Evolutionary conservation across 1,140 invertebrate genomes (phyloP), one percentile per base, ranked within the genome.

Genomic region (Glossosoma conforme): DNA sequence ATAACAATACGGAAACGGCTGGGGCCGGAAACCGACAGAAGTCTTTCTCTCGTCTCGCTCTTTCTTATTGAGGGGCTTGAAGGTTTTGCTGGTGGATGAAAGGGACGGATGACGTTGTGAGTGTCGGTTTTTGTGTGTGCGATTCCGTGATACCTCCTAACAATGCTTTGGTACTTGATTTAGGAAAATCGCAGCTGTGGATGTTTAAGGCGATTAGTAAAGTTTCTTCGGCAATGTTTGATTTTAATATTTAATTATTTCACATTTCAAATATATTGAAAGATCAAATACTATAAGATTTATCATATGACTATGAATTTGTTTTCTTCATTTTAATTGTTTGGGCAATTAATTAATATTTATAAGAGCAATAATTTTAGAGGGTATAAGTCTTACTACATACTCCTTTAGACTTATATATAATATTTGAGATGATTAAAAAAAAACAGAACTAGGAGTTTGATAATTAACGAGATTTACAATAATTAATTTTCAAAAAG

Each of bases 1-100:
- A 53, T 57, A 57, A 57, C 55, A 53, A 52, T 45, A 52, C 55
- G 55, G 55, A 57, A 57, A 57, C 30, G 45, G 44, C 13, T 25
- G 25, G 30, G 24, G 45, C 19, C 18, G 28, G 41, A 20, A 52
- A 49, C 20, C 15, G 41, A 38, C 44, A 10, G 21, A 40, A 35
- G 36, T 48, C 41, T 40, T 24, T 28, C 6, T 28, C 25, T 6
- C 35, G 35, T n/a, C 18, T 36, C 9, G 24, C 28, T 42, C 22
- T 21, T 42, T n/a, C 14, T 40, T 19, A 13, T 13, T 18, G 40
- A 28, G 28, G 21, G 22, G 22, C 18, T 42, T 25, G 40, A 42
- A 24, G 10, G 17, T 15, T n/a, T 28, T 8, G 22, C 15, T 6
- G 40, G n/a, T 11, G 22, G n/a, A 25, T n/a, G 13, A 11, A 14